phyloP scores from a whole-genome alignment of 2,797 vertebrate genomes.

The Rhodeus uyekii region DNA sequence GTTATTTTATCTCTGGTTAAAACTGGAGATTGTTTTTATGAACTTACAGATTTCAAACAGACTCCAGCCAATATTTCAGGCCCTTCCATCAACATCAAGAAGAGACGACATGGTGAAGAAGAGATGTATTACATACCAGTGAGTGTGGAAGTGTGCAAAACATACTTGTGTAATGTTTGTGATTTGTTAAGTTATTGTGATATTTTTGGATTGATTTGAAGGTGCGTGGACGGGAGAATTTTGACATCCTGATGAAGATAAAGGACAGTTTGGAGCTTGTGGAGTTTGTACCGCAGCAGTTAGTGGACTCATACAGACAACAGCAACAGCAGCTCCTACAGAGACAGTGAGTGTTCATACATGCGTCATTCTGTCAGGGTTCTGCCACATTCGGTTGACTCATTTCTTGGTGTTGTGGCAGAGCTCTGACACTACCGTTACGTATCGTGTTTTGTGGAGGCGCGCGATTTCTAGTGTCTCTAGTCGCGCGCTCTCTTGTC shows the following conservation, averaged over 20 bases:
- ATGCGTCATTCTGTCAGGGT: too few relatives aligned
- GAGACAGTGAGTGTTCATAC: slow-evolving; percentile 84
- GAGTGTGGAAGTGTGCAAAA: slow-evolving; percentile 65
- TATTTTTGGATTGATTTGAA: slow-evolving; percentile 59
- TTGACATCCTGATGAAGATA: slow-evolving; percentile 96
- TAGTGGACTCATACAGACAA: slow-evolving; percentile 95
- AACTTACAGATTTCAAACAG: slow-evolving; percentile 90
- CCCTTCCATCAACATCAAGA: slow-evolving; percentile 85
- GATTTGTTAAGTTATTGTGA: neutral
- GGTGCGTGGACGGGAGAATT: slow-evolving; percentile 96
- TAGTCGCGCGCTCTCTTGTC: too few relatives aligned
- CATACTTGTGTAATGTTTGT: neutral
- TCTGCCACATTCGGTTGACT: too few relatives aligned
- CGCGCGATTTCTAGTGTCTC: too few relatives aligned
- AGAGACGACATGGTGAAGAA: slow-evolving; percentile 91
- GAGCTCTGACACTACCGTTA: too few relatives aligned
- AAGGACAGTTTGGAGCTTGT: slow-evolving; percentile 96
- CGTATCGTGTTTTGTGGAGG: too few relatives aligned
- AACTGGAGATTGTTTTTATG: slow-evolving; percentile 6
- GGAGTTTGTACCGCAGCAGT: slow-evolving; percentile 92
- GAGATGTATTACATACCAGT: slow-evolving; percentile 95
- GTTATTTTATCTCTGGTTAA: neutral
- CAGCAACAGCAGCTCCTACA: slow-evolving; percentile 95
- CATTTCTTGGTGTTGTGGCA: too few relatives aligned
- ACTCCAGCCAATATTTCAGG: slow-evolving; percentile 85